phyloP scores from a whole-genome alignment of 2,888 invertebrate genomes.

The Rotaria socialis region DNA sequence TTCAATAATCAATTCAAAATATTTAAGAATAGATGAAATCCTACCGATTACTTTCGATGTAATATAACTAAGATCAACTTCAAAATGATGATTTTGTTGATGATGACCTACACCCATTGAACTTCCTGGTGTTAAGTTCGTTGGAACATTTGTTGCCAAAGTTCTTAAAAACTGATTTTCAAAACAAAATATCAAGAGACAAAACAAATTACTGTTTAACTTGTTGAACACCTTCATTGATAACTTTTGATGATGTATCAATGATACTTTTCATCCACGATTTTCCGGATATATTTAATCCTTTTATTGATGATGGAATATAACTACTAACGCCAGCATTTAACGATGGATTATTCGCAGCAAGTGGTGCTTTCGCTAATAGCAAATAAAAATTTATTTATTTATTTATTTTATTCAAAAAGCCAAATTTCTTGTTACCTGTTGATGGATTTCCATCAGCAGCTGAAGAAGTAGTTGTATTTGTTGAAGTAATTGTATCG shows the following conservation, averaged over 20 bases:
- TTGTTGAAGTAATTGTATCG: neutral
- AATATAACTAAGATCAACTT: too few species aligned
- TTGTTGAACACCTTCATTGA: neutral
- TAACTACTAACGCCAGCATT: neutral
- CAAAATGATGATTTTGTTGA: neutral
- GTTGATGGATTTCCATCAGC: neutral
- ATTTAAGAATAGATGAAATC: too few species aligned
- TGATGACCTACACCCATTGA: neutral
- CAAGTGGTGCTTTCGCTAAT: neutral
- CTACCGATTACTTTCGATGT: too few species aligned
- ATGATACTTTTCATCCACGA: conserved; percentile 17
- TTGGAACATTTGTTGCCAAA: neutral
- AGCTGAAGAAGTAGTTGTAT: neutral
- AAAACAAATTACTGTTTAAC: neutral
- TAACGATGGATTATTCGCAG: neutral
- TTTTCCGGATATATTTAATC: neutral
- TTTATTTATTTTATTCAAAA: neutral
- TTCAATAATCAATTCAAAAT: too few species aligned
- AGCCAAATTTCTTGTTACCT: neutral
- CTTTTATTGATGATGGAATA: conserved; percentile 26
- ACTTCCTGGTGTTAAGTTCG: neutral
- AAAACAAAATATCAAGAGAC: neutral
- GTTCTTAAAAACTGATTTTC: neutral
- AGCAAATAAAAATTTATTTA: neutral
- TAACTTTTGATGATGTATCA: conserved; percentile 5